Evolutionary conservation across 2,113 vertebrate species (phyloP), one percentile per base, ranked within the genome.

Genomic region (Hyperoodon ampullatus): DNA sequence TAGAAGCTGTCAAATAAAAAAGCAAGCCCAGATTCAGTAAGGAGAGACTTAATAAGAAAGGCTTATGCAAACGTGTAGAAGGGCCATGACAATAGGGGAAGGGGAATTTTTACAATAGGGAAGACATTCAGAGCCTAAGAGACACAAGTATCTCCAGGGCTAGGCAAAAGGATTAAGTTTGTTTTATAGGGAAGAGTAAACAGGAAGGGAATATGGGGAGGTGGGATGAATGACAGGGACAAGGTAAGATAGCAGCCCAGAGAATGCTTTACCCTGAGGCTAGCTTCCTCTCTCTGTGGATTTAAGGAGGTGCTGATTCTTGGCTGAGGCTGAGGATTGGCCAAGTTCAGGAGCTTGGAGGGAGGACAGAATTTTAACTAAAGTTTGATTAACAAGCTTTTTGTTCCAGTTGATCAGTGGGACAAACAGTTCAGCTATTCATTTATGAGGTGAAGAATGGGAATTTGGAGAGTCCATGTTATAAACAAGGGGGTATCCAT

Each of bases 81-180:
- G 11, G 6, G 21, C 11, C 1, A 13, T n/a, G 42, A 5, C 5
- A 44, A 30, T 8, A 55, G 6, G 2, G 1, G 6, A 12, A 74
- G 1, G 2, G 42, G 14, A n/a, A 44, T 30, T 15, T 39, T 4
- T 87, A 1, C 3, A 39, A 19, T 6, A 63, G 3, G 5, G 10
- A 26, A 21, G 42, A 60, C 24, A 65, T 33, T 63, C 26, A 63
- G 8, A 88, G 2, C 3, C 12, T 30, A 55, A 68, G 42, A 68
- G 71, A 11, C 30, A 1, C 21, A 88, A 33, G 5, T 8, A 8
- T 70, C 19, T 81, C 33, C 39, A 58, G 11, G 10, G 1, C 39
- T 60, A 39, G 16, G 35, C 4, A 23, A 44, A 70, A 47, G 10
- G 1, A 21, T 8, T 33, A 53, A 53, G 3, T 44, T 60, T 74